These are phyloP conservation scores for Zeus faber DNA, from an alignment of 2,113 vertebrate genomes.

Conservation along the genomic window DNA sequence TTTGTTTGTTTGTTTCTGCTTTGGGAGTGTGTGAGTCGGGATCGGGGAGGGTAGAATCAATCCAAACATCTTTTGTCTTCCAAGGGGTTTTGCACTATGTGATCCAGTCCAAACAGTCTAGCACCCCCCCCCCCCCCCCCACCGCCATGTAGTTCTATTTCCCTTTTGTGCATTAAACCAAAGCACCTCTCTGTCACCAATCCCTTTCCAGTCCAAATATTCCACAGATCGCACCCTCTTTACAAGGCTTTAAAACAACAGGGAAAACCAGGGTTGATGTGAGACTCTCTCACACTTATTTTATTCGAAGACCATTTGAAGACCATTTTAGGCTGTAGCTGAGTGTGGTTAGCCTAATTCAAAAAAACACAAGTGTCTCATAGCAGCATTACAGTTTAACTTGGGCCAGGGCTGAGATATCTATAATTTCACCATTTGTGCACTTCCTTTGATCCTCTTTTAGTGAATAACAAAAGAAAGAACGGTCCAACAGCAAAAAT, in stretches of 20 bases:
- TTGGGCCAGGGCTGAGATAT: too few species aligned
- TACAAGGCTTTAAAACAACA: conserved; percentile 3
- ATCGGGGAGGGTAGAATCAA: not conserved
- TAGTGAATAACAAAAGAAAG: too few species aligned
- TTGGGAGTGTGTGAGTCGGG: conserved; percentile 16
- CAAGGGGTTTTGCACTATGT: conserved; percentile 92
- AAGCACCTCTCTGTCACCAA: conserved; percentile 67
- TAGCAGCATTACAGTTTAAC: too few species aligned
- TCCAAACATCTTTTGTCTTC: conserved; percentile 61
- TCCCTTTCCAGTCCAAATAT: conserved; percentile 77
- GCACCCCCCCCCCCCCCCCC: too few species aligned
- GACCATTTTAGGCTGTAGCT: too few species aligned
- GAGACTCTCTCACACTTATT: not conserved
- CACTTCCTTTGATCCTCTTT: too few species aligned
- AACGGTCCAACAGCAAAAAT: too few species aligned
- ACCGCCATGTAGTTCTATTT: conserved; percentile 72
- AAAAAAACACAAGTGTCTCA: too few species aligned
- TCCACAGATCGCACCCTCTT: conserved; percentile 14
- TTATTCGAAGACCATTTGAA: too few species aligned
- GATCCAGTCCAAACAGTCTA: conserved; percentile 74
- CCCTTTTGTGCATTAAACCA: conserved; percentile 75
- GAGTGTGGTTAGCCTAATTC: too few species aligned
- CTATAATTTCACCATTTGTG: too few species aligned
- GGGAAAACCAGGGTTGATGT: conserved; percentile 29
- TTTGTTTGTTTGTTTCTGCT: not conserved